Conservation (phyloP, 2,797 vertebrate species). For the Neosilurus mollespiculum region DNA sequence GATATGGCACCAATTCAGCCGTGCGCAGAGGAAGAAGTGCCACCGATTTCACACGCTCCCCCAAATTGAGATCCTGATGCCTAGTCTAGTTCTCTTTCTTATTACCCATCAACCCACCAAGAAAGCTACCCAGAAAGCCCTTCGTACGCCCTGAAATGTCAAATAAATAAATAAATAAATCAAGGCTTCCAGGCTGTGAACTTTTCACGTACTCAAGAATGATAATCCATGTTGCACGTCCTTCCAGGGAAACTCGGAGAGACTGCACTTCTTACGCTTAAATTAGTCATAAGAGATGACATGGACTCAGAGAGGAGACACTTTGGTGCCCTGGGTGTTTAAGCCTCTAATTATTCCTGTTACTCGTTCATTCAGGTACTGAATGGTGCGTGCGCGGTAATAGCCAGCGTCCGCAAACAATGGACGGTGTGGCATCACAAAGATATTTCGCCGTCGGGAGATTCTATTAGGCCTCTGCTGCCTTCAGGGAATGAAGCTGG, state of each 20-base stretch:
- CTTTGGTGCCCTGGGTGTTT: slow-evolving; percentile 67
- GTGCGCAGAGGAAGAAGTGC: slow-evolving; percentile 40
- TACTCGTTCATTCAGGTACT: slow-evolving; percentile 66
- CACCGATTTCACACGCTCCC: slow-evolving; percentile 74
- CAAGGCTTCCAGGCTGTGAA: background rate
- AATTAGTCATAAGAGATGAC: background rate
- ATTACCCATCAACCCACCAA: slow-evolving; percentile 23
- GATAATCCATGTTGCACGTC: slow-evolving; percentile 14
- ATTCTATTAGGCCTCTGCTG: slow-evolving; percentile 39
- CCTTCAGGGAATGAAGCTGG: background rate
- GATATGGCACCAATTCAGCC: slow-evolving; percentile 63
- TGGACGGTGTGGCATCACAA: slow-evolving; percentile 41
- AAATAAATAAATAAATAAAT: background rate
- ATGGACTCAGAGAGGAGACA: slow-evolving; percentile 48
- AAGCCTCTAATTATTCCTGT: slow-evolving; percentile 77
- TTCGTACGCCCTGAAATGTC: background rate
- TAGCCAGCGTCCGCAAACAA: slow-evolving; percentile 45
- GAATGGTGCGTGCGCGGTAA: slow-evolving; percentile 62
- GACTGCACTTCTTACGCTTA: background rate
- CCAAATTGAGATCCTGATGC: slow-evolving; percentile 68
- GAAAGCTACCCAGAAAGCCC: background rate
- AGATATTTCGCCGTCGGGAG: slow-evolving; percentile 44
- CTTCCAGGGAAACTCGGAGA: slow-evolving; percentile 5
- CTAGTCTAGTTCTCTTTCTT: slow-evolving; percentile 45
- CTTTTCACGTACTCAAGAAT: slow-evolving; percentile 3